Evolutionary conservation across 2,797 vertebrate genomes (phyloP).

Genomic region (Carapus acus): DNA sequence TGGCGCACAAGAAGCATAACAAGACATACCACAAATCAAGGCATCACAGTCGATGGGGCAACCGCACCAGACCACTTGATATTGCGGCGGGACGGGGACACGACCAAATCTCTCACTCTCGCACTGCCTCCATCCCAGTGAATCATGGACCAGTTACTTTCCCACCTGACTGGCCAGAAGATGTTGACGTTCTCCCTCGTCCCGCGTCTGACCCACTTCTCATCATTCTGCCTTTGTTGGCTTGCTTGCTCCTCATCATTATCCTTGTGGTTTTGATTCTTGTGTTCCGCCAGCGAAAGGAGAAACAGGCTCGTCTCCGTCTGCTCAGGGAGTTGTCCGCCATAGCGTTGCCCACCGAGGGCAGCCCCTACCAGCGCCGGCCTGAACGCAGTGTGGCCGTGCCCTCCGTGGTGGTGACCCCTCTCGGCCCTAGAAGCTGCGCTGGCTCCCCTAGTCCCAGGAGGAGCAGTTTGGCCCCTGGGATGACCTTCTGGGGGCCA

Average conservation of each 20-base stretch:
- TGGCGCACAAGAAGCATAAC: constrained; percentile 54
- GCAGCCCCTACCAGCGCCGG: constrained; percentile 50
- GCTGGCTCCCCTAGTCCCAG: constrained; percentile 41
- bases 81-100: constrained; percentile 31
- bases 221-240: constrained; percentile 72
- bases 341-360: constrained; percentile 25
- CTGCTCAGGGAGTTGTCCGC: constrained; percentile 65
- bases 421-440: constrained; percentile 63
- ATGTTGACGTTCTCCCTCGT: constrained; percentile 58
- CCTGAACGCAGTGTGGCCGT: constrained; percentile 72
- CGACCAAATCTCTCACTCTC: constrained; percentile 17
- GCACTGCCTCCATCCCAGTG: constrained; percentile 29
- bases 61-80: constrained; percentile 37
- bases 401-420: constrained; percentile 81
- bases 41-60: constrained; percentile 62
- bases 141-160: constrained; percentile 36
- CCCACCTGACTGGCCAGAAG: constrained; percentile 42
- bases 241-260: constrained; percentile 74
- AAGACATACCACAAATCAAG: constrained; percentile 59
- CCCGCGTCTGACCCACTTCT: constrained; percentile 72
- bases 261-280: constrained; percentile 69
- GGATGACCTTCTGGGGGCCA: constrained; percentile 73
- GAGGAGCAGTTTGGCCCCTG: constrained; percentile 54
- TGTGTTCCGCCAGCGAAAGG: constrained; percentile 74
- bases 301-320: constrained; percentile 67